These are phyloP conservation scores for Lagopus leucura DNA, from an alignment of 2,113 vertebrate genomes.

Conservation along the genomic window DNA sequence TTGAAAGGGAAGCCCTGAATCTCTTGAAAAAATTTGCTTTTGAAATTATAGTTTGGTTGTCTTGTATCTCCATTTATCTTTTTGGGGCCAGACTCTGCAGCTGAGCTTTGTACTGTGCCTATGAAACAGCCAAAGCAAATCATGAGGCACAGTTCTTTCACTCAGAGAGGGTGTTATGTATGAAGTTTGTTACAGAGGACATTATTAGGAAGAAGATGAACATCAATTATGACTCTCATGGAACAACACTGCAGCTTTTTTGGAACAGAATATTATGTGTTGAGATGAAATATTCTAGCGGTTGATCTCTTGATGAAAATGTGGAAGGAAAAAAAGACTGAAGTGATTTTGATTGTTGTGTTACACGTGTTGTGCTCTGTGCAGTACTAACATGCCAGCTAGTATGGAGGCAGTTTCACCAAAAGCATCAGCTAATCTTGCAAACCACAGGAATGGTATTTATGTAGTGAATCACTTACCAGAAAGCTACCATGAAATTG, in stretches of 20 bases:
- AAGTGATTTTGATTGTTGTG: neutral
- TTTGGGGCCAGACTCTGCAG: neutral
- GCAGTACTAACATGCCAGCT: neutral
- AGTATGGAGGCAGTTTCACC: neutral
- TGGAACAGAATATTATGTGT: neutral
- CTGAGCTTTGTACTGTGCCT: neutral
- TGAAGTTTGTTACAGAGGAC: neutral
- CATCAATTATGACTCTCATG: neutral
- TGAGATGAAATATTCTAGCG: neutral
- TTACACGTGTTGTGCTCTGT: neutral
- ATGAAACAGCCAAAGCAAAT: neutral
- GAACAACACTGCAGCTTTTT: neutral
- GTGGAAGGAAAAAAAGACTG: neutral
- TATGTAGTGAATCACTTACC: neutral
- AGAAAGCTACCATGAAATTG: neutral
- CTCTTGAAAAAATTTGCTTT: neutral
- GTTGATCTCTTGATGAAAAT: neutral
- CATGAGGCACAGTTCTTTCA: neutral
- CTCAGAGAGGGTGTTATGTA: neutral
- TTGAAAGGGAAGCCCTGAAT: neutral
- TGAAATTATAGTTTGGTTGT: neutral
- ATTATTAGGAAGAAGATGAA: neutral
- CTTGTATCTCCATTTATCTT: neutral
- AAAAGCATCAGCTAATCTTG: neutral
- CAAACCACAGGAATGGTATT: neutral